Evolutionary conservation across 2,888 invertebrate genomes (phyloP), one percentile per base, ranked within the genome.

Genomic region (Chymomyza caudatula): DNA sequence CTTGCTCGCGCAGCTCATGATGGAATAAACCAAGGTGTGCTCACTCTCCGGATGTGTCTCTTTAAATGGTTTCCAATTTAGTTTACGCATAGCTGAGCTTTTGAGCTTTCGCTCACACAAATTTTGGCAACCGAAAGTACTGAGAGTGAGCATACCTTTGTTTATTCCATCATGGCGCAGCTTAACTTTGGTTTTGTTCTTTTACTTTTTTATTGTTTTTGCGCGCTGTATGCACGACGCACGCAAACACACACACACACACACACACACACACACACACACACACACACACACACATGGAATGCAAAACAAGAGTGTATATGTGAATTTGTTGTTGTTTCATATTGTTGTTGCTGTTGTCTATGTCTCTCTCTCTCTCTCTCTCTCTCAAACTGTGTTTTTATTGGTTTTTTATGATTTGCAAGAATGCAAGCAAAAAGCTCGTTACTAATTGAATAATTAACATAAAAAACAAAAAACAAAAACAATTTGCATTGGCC

Each of bases 111-210:
- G n/a, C n/a, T n/a, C n/a, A n/a, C n/a, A n/a, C n/a, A n/a, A n/a
- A n/a, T n/a, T n/a, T n/a, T n/a, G n/a, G n/a, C n/a, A n/a, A n/a
- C n/a, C n/a, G n/a, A n/a, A n/a, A n/a, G n/a, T 47, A 47, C 20
- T 52, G 57, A 42, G 43, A 63, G n/a, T n/a, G n/a, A n/a, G n/a
- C n/a, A n/a, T n/a, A n/a, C n/a, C n/a, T n/a, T n/a, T n/a, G n/a
- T n/a, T 76, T 60, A 63, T 72, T 65, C 66, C 53, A 25, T 53
- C 64, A 78, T 61, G 57, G 42, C 62, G 61, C 54, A 59, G 57
- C 25, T 66, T 79, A 77, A 77, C 60, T 67, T 69, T 64, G 42
- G 37, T 67, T 59, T 65, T 62, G 61, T 69, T 76, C 37, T 44
- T 59, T 71, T 65, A 56, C 60, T 67, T 60, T 71, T 72, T 69